Percentiles rank a stretch among this genome's conserved stretches.
These are phyloP conservation scores for Acipenser oxyrinchus DNA, from an alignment of 2,797 vertebrate species.

Conservation along the genomic window DNA sequence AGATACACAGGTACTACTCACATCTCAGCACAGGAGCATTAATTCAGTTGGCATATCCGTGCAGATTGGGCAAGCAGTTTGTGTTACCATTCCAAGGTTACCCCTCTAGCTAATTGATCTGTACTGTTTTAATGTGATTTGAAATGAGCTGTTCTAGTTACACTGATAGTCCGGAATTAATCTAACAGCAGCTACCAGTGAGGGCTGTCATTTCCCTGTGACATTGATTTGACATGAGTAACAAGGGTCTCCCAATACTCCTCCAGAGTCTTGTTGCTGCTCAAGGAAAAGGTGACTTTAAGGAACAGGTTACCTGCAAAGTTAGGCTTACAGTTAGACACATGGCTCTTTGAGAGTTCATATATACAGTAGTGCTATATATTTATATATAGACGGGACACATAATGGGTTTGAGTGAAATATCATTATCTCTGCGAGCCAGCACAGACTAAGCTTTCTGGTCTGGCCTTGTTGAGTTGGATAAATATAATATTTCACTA, in stretches of 20 bases:
- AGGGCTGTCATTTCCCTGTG: slow-evolving; percentile 17
- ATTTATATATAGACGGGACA: slow-evolving; percentile 29
- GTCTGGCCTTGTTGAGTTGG: slow-evolving; percentile 67
- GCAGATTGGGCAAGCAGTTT: neutral
- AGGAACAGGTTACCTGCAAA: slow-evolving; percentile 47
- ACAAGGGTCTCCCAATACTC: slow-evolving; percentile 13
- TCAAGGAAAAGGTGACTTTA: slow-evolving; percentile 53
- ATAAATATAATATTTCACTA: slow-evolving; percentile 68
- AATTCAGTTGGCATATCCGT: slow-evolving; percentile 1
- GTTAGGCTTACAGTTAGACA: slow-evolving; percentile 38
- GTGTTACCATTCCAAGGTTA: slow-evolving; percentile 21
- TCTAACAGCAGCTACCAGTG: slow-evolving; percentile 25
- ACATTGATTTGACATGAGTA: slow-evolving; percentile 20
- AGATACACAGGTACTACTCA: too few species aligned
- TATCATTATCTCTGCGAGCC: slow-evolving; percentile 66
- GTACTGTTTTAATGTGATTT: slow-evolving; percentile 21
- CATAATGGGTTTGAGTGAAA: slow-evolving; percentile 60
- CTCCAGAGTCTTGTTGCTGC: slow-evolving; percentile 8
- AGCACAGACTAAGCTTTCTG: slow-evolving; percentile 63
- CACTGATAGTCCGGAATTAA: slow-evolving; percentile 22
- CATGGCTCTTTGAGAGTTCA: slow-evolving; percentile 29
- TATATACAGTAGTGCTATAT: slow-evolving; percentile 29
- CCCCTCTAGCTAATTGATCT: slow-evolving; percentile 23
- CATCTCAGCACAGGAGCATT: slow-evolving; percentile 1
- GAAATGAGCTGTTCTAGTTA: slow-evolving; percentile 23